Evolutionary conservation across 2,113 vertebrate genomes (phyloP), one percentile per base, ranked within the genome.

Genomic region (Chaenocephalus aceratus): DNA sequence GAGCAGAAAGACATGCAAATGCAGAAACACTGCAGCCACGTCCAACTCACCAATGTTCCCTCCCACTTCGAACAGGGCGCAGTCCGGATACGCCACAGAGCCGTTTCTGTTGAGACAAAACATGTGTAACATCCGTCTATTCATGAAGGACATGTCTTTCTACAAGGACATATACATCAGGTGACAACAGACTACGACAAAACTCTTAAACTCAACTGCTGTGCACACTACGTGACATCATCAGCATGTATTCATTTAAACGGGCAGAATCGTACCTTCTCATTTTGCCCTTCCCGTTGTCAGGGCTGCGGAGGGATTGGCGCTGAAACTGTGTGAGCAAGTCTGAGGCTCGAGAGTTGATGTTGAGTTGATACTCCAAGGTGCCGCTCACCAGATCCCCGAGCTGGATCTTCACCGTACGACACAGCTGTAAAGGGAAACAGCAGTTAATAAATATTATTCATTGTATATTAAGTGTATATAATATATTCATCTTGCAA

Each of bases 11-110:
- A 86, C 91, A 84, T 65, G 89, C 85, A 84, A 88, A 93, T 85
- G 79, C 89, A 81, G 10, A 54, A 83, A 78, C 11, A 1, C 41
- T 23, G 18, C 26, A 44, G 53, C 21, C 36, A 6, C 52, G 45
- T 63, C 58, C 10, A 14, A 93, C 97, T 92, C 89, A 96, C 96
- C 95, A 56, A 97, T 97, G 60, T 96, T 97, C 15, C 97, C 96
- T 72, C 96, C 96, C 41, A 96, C 95, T 95, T 98, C 96, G 54
- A 94, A 97, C 8, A 97, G 82, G 66, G 95, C 90, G 21, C 95
- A 87, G 84, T 92, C 94, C 0, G 92, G 85, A 12, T 88, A 85
- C 3, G 90, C 88, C 2, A 62, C 10, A 0, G 95, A 90, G 64
- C 93, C 94, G 61, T 95, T 95, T 80, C 95, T 97, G 90, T 72